Percentiles rank a stretch among this genome's conserved stretches.
Conservation (phyloP, 30 jellyfish, hydroid and myxozoan species). For the Chrysaora quinquecirrha region DNA sequence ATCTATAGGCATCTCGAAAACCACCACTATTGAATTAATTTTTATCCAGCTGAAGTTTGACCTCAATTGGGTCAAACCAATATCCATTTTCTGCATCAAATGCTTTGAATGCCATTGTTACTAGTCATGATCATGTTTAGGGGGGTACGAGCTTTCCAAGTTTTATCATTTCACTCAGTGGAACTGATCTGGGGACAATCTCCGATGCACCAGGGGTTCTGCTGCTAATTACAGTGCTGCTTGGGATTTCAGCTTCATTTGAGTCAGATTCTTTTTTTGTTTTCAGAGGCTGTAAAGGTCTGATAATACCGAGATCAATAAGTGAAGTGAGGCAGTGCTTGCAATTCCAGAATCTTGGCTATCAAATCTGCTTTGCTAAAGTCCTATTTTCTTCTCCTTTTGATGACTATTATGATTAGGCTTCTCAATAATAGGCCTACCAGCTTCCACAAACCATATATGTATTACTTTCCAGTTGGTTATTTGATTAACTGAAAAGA, state of each 20-base stretch:
- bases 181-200: background rate
- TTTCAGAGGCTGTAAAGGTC: background rate
- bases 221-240: background rate
- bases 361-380: background rate
- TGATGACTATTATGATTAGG: background rate
- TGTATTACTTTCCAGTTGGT: conserved; percentile 2
- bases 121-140: background rate
- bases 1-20: background rate
- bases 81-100: conserved; percentile 17
- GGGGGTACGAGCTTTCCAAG: conserved; percentile 11
- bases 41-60: background rate
- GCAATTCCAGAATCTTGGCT: background rate
- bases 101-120: background rate
- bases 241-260: background rate
- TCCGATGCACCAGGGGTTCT: background rate
- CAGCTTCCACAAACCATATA: background rate
- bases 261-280: background rate
- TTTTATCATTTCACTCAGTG: conserved; percentile 15
- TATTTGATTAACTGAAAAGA: background rate
- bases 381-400: too few relatives aligned
- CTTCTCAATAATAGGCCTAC: background rate
- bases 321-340: background rate
- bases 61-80: conserved; percentile 10
- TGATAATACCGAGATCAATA: background rate
- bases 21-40: conserved; percentile 6